Conservation (phyloP, 2,797 vertebrate species). For the Fratercula arctica region DNA sequence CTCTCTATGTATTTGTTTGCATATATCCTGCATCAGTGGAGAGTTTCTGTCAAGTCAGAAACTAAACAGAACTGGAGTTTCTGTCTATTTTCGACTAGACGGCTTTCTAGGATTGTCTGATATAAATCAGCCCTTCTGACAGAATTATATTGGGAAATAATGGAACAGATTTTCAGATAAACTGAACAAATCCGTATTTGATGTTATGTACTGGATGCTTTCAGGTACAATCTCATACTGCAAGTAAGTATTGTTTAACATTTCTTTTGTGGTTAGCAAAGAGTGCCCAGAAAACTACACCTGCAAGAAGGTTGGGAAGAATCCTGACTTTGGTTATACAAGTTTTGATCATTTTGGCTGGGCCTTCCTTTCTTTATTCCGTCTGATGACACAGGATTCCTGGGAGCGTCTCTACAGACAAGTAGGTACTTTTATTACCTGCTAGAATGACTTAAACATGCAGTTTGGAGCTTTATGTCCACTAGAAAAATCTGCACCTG, state of each 20-base stretch:
- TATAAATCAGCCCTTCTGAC: neutral
- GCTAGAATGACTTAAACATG: neutral
- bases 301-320: constrained; percentile 77
- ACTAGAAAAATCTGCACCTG: neutral
- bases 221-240: neutral
- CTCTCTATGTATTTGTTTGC: neutral
- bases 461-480: neutral
- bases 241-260: neutral
- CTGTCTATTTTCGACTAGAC: neutral
- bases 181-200: neutral
- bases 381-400: constrained; percentile 95
- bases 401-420: constrained; percentile 96
- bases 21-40: neutral
- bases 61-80: neutral
- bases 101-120: neutral
- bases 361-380: constrained; percentile 93
- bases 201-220: neutral
- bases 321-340: constrained; percentile 92
- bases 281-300: constrained; percentile 81
- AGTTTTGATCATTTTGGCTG: constrained; percentile 96
- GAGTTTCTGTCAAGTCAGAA: neutral
- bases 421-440: constrained; percentile 71
- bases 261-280: neutral
- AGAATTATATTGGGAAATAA: neutral
- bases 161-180: neutral